Percentiles rank a stretch among this genome's conserved stretches.
Evolutionary conservation across 2,797 vertebrate species (phyloP).

Genomic region (Setipinna tenuifilis): DNA sequence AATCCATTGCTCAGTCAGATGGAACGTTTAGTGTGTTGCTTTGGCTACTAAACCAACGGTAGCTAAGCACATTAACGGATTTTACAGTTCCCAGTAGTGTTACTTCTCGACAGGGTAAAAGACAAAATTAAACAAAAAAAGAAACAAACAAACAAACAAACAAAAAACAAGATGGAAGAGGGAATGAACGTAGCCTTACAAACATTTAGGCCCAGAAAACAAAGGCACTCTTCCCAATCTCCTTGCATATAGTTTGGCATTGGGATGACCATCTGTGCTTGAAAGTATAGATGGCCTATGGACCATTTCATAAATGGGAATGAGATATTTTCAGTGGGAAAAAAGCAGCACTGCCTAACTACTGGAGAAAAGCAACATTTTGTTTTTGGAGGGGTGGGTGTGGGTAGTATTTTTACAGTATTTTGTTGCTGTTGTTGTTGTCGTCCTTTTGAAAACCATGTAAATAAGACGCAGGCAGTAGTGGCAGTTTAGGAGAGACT

Average conservation of each 20-base stretch:
- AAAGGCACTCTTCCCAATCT: too few species aligned
- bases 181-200: too few species aligned
- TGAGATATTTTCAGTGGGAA: neutral
- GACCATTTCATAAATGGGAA: neutral
- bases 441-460: neutral
- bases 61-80: neutral
- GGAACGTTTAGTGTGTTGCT: slow-evolving; percentile 5
- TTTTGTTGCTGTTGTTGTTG: neutral
- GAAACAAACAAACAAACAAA: too few species aligned
- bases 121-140: too few species aligned
- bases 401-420: neutral
- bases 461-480: neutral
- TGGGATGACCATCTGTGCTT: too few species aligned
- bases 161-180: too few species aligned
- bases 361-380: neutral
- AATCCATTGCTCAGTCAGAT: neutral
- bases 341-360: neutral
- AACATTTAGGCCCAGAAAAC: too few species aligned
- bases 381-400: too few species aligned
- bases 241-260: too few species aligned
- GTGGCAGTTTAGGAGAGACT: neutral
- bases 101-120: too few species aligned
- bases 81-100: too few species aligned
- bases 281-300: neutral
- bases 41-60: neutral